Base-by-base conservation (phyloP, 2,113 vertebrate genomes). In the Sinosuthora webbiana region DNA sequence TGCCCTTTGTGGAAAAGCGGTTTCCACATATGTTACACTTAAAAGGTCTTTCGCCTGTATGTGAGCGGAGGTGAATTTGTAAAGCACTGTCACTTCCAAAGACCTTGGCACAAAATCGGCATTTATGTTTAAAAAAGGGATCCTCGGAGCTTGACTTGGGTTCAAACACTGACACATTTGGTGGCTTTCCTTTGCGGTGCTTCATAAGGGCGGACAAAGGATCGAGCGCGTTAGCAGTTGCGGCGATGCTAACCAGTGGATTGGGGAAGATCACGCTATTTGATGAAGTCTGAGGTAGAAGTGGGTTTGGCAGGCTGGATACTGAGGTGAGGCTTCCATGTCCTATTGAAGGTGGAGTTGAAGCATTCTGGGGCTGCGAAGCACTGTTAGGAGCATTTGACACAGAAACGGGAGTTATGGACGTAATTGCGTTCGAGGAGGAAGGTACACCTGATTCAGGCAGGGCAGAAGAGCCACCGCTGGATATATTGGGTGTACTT, bases 41-140 rank as follows among this genome's bases (percentile, higher is more conserved):
- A 96, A 99, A 99, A 89, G 99, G 99, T 96, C 99, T 98, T 97
- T 99, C 99, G 5, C 99, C 99, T 15, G 99, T 99, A 95, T 99
- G 99, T 0, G 99, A 99, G 83, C 99, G 99, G 96, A 99, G 98
- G 97, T 99, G 99, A 85, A 99, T 99, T 97, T 99, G 99, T 95
- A 99, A 98, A 84, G 99, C 99, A 14, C 99, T 99, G 97, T 99
- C 99, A 87, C 99, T 99, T 96, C 99, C 99, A 95, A 99, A 99
- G 94, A 99, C 99, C 98, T 99, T 99, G 98, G 99, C 99, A 97
- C 99, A 99, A 98, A 99, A 99, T 67, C 99, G 98, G 97, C 99
- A 99, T 97, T 99, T 99, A 95, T 99, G 99, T 97, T 99, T 99
- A 95, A 99, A 99, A 97, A 99, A 99, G n/a, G 99, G 99, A 97